These are phyloP conservation scores for Cactoblastis cactorum DNA, from an alignment of 2,888 invertebrate genomes.

Conservation along the genomic window DNA sequence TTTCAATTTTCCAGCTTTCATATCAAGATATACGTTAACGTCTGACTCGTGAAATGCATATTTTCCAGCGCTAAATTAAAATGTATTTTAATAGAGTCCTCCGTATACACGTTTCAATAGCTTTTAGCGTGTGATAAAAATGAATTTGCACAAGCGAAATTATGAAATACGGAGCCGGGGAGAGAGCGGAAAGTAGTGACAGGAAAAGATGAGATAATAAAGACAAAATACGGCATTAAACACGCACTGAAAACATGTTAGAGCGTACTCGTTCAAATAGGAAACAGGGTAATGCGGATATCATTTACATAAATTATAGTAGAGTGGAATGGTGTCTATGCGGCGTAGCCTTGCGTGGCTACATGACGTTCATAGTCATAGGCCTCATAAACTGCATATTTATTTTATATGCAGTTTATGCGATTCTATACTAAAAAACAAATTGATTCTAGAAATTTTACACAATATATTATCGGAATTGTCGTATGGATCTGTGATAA, in stretches of 20 bases:
- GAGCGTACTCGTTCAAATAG: constrained; percentile 50
- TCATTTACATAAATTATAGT: constrained; percentile 75
- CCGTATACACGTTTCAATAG: constrained; percentile 36
- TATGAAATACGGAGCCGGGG: constrained; percentile 44
- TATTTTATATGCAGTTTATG: background rate
- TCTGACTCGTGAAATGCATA: constrained; percentile 21
- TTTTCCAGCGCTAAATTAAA: constrained; percentile 25
- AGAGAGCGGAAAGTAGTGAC: constrained; percentile 47
- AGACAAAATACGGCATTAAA: constrained; percentile 66
- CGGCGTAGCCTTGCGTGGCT: constrained; percentile 40
- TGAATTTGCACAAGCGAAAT: constrained; percentile 42
- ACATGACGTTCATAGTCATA: constrained; percentile 24
- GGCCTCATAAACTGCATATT: constrained; percentile 29
- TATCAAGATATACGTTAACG: constrained; percentile 21
- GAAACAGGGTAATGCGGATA: constrained; percentile 69
- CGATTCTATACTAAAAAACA: no score
- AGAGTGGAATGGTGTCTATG: constrained; percentile 53
- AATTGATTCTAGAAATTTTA: constrained; percentile 21
- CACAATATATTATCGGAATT: background rate
- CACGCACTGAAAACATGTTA: constrained; percentile 62
- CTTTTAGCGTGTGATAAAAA: constrained; percentile 47
- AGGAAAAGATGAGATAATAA: constrained; percentile 56
- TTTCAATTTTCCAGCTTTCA: constrained; percentile 41
- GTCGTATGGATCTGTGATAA: constrained; percentile 4
- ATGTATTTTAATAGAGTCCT: constrained; percentile 35